Evolutionary conservation across 2,797 vertebrate genomes (phyloP).

Genomic region (Limosa lapponica): DNA sequence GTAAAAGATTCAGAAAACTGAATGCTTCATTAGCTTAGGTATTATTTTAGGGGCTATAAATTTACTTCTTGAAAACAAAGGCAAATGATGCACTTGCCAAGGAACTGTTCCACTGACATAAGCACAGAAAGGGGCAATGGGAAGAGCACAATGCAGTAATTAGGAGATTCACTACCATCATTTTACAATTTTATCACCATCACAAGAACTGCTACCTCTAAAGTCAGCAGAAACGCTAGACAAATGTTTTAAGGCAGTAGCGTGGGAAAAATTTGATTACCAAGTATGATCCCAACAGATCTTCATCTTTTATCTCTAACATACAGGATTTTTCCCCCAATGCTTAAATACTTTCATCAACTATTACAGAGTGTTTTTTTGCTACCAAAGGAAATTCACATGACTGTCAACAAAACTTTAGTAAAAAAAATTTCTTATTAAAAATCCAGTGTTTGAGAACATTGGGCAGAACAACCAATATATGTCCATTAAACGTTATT

Average conservation of each 20-base stretch:
- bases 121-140: background rate
- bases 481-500: background rate
- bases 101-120: background rate
- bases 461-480: background rate
- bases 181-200: background rate
- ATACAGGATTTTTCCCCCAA: background rate
- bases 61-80: slow-evolving; percentile 40
- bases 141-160: background rate
- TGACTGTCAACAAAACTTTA: background rate
- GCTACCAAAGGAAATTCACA: background rate
- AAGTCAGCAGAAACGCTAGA: background rate
- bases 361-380: background rate
- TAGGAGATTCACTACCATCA: background rate
- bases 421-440: background rate
- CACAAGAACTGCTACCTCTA: background rate
- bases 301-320: background rate
- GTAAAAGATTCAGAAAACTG: background rate
- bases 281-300: background rate
- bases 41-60: slow-evolving; percentile 9
- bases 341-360: background rate
- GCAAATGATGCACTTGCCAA: slow-evolving; percentile 21
- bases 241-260: background rate
- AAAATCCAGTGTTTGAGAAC: background rate
- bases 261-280: background rate
- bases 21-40: background rate